Evolutionary conservation across 1,140 invertebrate genomes (phyloP), one percentile per base, ranked within the genome.

Genomic region (Penaeus indicus): DNA sequence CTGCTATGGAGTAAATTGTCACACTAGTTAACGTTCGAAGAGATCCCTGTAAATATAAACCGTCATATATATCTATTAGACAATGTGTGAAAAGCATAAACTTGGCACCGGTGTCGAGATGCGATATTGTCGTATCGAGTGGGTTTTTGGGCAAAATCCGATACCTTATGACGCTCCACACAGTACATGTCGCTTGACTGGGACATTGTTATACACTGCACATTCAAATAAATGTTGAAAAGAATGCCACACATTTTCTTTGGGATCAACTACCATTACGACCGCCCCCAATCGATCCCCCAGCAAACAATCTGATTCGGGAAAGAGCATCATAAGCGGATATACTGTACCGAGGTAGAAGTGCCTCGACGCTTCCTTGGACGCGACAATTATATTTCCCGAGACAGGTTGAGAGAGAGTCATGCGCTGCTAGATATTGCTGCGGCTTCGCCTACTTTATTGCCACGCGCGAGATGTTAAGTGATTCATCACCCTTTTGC

Each of bases 91-190:
- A 80, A 80, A 25, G 67, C 63, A 86, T 81, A 62, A 81, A 86
- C 85, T 80, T 86, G 85, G 85, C 85, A 86, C 85, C 69, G n/a
- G 42, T 62, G 82, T 64, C 47, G 62, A 42, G 80, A 83, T 72
- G 86, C 78, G 80, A 88, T 88, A 88, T 88, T 83, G 86, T 82
- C 67, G 86, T 88, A 88, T 88, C 86, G 86, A 88, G 86, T 88
- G 86, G 63, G 81, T 61, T 18, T 64, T 18, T 64, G 83, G 47
- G 83, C 63, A 84, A 84, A 85, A 85, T 85, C 72, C 84, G 84
- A 85, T 85, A 85, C 84, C 69, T 85, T 85, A 85, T 85, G 69
- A 85, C 84, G 60, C 84, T 85, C 13, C 27, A 1, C 67, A 84
- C 63, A 84, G 38, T 42, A 47, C 62, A 69, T n/a, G 47, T 38